Conservation (phyloP, 1,140 invertebrate species). For the Copidosoma floridanum region DNA sequence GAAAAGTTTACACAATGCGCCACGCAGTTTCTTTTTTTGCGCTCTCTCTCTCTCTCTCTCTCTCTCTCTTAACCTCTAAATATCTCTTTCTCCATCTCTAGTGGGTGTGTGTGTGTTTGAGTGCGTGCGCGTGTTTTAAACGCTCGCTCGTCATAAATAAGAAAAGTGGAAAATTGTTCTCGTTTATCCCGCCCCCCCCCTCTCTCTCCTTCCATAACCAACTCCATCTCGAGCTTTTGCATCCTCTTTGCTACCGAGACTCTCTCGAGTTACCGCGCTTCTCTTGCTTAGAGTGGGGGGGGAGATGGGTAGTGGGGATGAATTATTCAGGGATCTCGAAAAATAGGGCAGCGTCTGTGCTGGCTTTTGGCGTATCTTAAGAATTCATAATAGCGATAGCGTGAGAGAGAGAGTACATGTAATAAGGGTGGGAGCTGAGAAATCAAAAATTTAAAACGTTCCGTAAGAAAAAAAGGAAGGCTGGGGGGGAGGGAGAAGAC, state of each 20-base stretch:
- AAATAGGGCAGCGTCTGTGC: neutral
- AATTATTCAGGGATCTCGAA: slow-evolving; percentile 13
- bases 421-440: too few species aligned
- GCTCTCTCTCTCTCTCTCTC: neutral
- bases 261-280: too few species aligned
- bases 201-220: too few species aligned
- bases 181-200: too few species aligned
- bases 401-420: too few species aligned
- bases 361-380: neutral
- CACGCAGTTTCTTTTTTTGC: neutral
- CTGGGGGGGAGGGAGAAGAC: too few species aligned
- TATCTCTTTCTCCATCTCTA: too few species aligned
- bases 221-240: too few species aligned
- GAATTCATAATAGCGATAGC: neutral
- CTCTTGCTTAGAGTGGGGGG: too few species aligned
- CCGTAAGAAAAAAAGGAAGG: too few species aligned
- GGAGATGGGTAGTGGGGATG: neutral
- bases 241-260: neutral
- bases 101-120: too few species aligned
- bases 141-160: neutral
- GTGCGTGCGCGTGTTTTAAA: slow-evolving; percentile 26
- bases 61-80: slow-evolving; percentile 25
- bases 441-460: slow-evolving; percentile 7
- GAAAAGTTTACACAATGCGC: neutral
- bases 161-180: neutral